Conservation (phyloP, 2,113 vertebrate genomes). For the Heterochromis multidens region DNA sequence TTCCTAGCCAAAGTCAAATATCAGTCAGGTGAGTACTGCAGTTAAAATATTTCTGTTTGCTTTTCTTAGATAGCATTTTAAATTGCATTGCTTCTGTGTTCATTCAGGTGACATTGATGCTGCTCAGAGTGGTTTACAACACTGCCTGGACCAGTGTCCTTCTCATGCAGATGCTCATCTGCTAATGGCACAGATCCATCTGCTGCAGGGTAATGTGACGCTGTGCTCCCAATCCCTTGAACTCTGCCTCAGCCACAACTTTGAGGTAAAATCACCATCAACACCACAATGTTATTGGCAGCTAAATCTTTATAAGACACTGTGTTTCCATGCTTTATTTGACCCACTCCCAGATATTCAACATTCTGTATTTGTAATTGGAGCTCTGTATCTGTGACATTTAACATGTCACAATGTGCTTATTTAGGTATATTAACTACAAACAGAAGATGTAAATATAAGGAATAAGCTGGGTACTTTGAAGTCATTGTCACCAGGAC, state of each 20-base stretch:
- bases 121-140: slow-evolving; percentile 82
- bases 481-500: not conserved
- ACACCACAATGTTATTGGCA: not conserved
- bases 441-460: too few relatives aligned
- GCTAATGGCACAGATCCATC: slow-evolving; percentile 92
- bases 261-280: slow-evolving; percentile 81
- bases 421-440: too few relatives aligned
- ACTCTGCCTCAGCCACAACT: slow-evolving; percentile 92
- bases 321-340: not conserved
- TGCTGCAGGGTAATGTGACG: slow-evolving; percentile 85
- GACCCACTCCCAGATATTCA: not conserved
- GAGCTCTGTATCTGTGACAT: too few relatives aligned
- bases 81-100: not conserved
- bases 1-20: slow-evolving; percentile 91
- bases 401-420: too few relatives aligned
- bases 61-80: not conserved
- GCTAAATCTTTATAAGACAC: not conserved
- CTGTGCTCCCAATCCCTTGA: slow-evolving; percentile 91
- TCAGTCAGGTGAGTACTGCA: slow-evolving; percentile 81
- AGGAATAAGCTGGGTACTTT: too few relatives aligned
- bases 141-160: slow-evolving; percentile 86
- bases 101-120: slow-evolving; percentile 77
- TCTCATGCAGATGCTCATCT: slow-evolving; percentile 90
- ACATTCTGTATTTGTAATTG: not conserved
- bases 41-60: not conserved